Base-by-base conservation (phyloP, 2,888 invertebrate genomes). In the Pterostichus madidus region DNA sequence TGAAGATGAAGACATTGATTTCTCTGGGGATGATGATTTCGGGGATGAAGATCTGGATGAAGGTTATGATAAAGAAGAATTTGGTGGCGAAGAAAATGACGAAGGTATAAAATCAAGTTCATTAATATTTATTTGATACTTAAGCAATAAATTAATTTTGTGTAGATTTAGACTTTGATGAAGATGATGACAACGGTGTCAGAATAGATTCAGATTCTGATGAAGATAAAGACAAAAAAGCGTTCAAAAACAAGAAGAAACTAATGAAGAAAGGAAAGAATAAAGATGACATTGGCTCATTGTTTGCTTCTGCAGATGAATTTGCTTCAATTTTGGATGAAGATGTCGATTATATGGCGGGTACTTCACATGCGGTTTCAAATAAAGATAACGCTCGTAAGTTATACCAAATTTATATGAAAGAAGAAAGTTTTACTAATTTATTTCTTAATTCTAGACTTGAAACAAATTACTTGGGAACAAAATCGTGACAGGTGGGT, bases 261-360 rank as follows among this genome's bases (percentile, higher is more conserved):
- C 85, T 80, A 71, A 86, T 84, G 83, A 87, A 85, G 71, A 85
- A 87, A 85, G 85, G 85, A 79, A 86, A 87, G 78, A 84, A 85
- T 46, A 86, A 86, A 73, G 85, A 85, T n/a, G 93, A 93, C 85
- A 90, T 93, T 61, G 91, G 92, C 56, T 93, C 93, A 0, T 87
- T 96, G 46, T 97, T 97, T 90, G 96, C 96, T 2, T 95, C 96
- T 0, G 96, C 96, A 0, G 97, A 97, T 89, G 95, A 97, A 90
- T 98, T 98, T 91, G 95, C 97, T 0, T 94, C 96, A 61, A 91
- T 98, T 86, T 90, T 98, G 78, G 98, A 98, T 89, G 96, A 97
- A 84, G 95, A 96, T 71, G 91, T 92, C 73, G 77, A 83, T 83
- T 83, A 75, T 77, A 83, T 83, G 83, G 76, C 83, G 0, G 94